Conservation (phyloP, 1,140 invertebrate genomes). For the Goniozus legneri region DNA sequence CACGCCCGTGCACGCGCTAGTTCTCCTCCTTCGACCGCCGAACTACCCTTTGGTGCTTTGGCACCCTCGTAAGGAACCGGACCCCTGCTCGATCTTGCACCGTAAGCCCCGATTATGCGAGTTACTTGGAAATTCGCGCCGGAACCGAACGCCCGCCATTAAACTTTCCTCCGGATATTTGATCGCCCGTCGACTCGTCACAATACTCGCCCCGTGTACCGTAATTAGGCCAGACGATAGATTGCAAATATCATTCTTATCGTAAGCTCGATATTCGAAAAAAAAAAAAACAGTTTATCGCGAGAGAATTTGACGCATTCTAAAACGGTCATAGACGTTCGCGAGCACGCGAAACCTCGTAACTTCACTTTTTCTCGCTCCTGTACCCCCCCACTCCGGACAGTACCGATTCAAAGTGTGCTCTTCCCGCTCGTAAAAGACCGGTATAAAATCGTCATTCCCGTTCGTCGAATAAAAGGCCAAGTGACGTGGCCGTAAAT, state of each 20-base stretch:
- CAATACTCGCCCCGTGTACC: too few species aligned
- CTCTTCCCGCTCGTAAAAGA: constrained; percentile 43
- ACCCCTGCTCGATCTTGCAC: constrained; percentile 1
- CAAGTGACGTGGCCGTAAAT: constrained; percentile 35
- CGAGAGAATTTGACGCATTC: too few species aligned
- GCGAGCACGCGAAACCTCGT: neutral
- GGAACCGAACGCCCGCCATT: neutral
- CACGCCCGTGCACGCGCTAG: too few species aligned
- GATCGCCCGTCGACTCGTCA: too few species aligned
- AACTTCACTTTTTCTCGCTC: too few species aligned
- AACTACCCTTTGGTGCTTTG: constrained; percentile 29
- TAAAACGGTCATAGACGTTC: too few species aligned
- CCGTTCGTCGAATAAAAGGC: constrained; percentile 35
- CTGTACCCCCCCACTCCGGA: too few species aligned
- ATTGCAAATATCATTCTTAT: too few species aligned
- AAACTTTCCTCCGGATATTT: too few species aligned
- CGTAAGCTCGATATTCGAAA: too few species aligned
- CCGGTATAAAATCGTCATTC: constrained; percentile 45
- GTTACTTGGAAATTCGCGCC: constrained; percentile 24
- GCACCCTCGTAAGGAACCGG: constrained; percentile 24
- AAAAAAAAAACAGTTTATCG: too few species aligned
- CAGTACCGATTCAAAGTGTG: constrained; percentile 39
- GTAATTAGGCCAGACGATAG: too few species aligned
- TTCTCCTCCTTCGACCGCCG: constrained; percentile 15
- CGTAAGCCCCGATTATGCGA: constrained; percentile 30